Base-by-base conservation (phyloP, 23 tunicate species). In the Trididemnum miniatum region DNA sequence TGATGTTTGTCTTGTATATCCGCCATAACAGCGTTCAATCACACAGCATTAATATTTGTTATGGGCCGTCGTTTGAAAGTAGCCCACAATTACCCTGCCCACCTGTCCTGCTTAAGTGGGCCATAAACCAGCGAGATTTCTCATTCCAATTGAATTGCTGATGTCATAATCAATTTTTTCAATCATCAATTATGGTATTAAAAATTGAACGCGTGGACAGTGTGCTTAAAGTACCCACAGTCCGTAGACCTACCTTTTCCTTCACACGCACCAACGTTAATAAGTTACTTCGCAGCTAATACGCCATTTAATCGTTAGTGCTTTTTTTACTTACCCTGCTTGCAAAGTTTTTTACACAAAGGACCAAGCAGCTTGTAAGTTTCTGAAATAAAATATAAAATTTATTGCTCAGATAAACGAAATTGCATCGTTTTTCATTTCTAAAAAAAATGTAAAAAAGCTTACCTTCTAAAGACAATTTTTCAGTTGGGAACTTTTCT, bases 291-390 rank as follows among this genome's bases (percentile, higher is more conserved):
- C 54, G 54, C 9, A 15, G 15, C 54, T 44, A 44, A 44, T 44
- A 7, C 54, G n/a, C n/a, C n/a, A n/a, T n/a, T n/a, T n/a, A n/a
- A 44, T 44, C 15, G 54, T 44, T 44, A 44, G 15, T 44, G 54
- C 54, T 7, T 44, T 44, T 7, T 44, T 7, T 34, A 23, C 78
- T 75, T 76, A 91, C 97, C 97, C 75, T 91, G 97, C 69, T 91
- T 91, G 76, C 97, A 87, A 25, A 91, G 73, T 54, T 86, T 74
- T 35, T 82, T 91, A 75, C 97, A 91, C 20, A 91, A 69, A 0
- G 97, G 97, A 20, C 90, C 97, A 30, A 91, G 80, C 0, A 91
- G 80, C 20, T 82, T 91, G 90, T 91, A 91, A 26, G 87, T 91
- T 71, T 91, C 97, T 91, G 87, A 20, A 84, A 84, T 31, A 67